Percentiles rank a stretch among this genome's conserved stretches.
Evolutionary conservation across 2,113 vertebrate species (phyloP).

Genomic region (Lepisosteus osseus): DNA sequence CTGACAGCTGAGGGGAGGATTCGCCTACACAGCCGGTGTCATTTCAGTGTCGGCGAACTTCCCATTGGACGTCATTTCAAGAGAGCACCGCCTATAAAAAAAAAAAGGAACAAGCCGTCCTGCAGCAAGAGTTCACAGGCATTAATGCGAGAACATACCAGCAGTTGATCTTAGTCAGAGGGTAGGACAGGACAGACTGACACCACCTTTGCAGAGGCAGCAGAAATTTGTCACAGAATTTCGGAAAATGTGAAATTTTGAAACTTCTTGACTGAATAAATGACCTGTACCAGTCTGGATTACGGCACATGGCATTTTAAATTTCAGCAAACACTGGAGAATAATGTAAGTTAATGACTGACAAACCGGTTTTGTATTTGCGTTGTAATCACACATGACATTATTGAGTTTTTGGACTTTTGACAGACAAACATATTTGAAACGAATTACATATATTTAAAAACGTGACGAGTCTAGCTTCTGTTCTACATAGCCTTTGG

Average conservation of each 20-base stretch:
- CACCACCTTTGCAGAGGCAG: background rate
- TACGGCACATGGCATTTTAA: constrained; percentile 5
- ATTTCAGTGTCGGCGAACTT: constrained; percentile 10
- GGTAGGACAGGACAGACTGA: background rate
- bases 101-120: background rate
- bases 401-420: background rate
- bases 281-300: background rate
- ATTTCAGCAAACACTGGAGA: constrained; percentile 11
- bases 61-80: constrained; percentile 26
- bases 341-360: constrained; percentile 30
- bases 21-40: background rate
- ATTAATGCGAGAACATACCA: background rate
- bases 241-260: background rate
- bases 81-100: constrained; percentile 32
- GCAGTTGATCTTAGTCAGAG: background rate
- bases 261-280: background rate
- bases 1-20: background rate
- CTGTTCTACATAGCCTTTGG: background rate
- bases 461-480: background rate
- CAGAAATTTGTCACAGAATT: background rate
- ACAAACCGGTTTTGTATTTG: constrained; percentile 10
- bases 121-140: background rate
- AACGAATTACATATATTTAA: background rate
- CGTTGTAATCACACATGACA: background rate
- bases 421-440: no score